Percentiles rank a stretch among this genome's conserved stretches.
These are phyloP conservation scores for Chrysemys picta DNA, from an alignment of 2,113 vertebrate species.

Conservation along the genomic window DNA sequence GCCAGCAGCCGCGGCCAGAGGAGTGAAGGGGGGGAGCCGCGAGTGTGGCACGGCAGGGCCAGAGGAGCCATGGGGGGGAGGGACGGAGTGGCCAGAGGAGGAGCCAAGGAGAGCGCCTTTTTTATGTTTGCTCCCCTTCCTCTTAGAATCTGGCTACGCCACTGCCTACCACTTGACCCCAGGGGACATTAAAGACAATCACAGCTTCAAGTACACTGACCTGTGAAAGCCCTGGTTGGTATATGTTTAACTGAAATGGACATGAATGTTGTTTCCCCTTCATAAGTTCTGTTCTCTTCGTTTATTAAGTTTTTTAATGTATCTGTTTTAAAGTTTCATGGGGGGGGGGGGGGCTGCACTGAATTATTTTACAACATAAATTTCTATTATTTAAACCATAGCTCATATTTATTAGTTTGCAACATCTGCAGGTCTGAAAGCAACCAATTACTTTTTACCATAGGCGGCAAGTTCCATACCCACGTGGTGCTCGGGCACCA, in stretches of 20 bases:
- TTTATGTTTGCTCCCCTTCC: no score
- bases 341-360: not conserved
- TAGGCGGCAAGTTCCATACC: no score
- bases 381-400: not conserved
- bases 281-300: not conserved
- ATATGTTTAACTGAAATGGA: not conserved
- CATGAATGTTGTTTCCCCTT: not conserved
- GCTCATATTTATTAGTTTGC: not conserved
- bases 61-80: no score
- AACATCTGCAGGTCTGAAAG: not conserved
- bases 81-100: no score
- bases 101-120: no score
- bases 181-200: not conserved
- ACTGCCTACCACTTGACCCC: not conserved
- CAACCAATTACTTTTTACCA: not conserved
- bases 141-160: no score
- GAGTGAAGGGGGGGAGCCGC: no score
- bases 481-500: no score
- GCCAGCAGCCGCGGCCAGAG: no score
- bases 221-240: not conserved
- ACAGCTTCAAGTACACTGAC: not conserved
- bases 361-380: not conserved
- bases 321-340: not conserved
- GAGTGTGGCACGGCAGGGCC: no score
- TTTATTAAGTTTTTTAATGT: not conserved